phyloP scores from a whole-genome alignment of 1,140 invertebrate genomes.

The Tenebrio molitor region DNA sequence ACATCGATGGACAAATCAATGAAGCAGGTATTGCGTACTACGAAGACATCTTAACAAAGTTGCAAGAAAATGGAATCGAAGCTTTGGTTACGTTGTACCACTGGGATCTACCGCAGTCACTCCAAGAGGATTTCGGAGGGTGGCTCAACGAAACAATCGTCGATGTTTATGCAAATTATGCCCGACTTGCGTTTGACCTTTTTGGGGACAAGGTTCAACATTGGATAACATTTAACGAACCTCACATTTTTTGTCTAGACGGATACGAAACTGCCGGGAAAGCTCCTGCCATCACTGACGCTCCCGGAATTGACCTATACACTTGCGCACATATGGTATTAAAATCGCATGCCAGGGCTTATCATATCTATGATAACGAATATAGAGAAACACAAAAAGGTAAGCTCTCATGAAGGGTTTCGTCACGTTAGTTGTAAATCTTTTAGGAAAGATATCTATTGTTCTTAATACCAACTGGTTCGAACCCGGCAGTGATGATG shows the following conservation, averaged over 20 bases:
- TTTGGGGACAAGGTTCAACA: constrained; percentile 64
- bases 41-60: constrained; percentile 72
- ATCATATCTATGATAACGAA: constrained; percentile 55
- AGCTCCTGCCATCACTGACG: constrained; percentile 54
- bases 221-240: constrained; percentile 71
- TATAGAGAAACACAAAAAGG: constrained; percentile 54
- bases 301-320: constrained; percentile 56
- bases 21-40: constrained; percentile 75
- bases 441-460: constrained; percentile 41
- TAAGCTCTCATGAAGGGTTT: not conserved
- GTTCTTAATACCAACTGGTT: constrained; percentile 11
- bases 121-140: constrained; percentile 66
- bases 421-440: too few species aligned
- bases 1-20: constrained; percentile 56
- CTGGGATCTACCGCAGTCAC: constrained; percentile 62
- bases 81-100: constrained; percentile 72
- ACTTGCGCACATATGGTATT: constrained; percentile 56
- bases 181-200: constrained; percentile 53
- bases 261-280: constrained; percentile 51
- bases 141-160: constrained; percentile 61
- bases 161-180: constrained; percentile 63
- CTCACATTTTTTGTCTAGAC: constrained; percentile 60
- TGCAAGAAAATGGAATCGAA: constrained; percentile 72
- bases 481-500: constrained; percentile 63
- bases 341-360: constrained; percentile 57